Percentiles rank a stretch among this genome's conserved stretches.
Conservation (phyloP, 2,797 vertebrate species). For the Muscicapa striata region DNA sequence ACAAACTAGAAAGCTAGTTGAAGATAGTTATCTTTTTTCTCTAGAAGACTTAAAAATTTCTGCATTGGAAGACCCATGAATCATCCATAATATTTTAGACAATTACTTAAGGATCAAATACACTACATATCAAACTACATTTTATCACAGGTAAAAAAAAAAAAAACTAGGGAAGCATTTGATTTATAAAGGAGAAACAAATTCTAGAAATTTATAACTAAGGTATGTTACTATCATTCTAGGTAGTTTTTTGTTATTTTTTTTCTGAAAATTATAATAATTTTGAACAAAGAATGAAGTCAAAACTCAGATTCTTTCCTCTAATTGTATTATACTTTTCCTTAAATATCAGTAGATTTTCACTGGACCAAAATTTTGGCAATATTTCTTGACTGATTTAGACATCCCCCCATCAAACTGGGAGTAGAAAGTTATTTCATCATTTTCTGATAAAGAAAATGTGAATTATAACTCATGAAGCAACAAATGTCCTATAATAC, state of each 20-base stretch:
- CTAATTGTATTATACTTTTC: neutral
- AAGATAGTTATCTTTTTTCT: neutral
- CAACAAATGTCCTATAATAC: slow-evolving; percentile 53
- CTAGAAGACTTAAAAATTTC: neutral
- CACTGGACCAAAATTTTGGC: neutral
- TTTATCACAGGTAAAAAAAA: neutral
- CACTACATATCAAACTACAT: neutral
- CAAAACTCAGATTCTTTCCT: neutral
- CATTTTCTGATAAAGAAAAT: neutral
- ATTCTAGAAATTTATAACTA: neutral
- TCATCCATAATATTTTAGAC: neutral
- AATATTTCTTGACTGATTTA: neutral
- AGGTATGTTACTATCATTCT: neutral
- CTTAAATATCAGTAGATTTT: neutral
- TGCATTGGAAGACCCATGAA: neutral
- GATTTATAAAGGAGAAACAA: neutral
- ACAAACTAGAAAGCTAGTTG: neutral
- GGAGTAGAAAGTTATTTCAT: neutral
- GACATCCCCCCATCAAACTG: fast-evolving
- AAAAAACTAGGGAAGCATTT: neutral
- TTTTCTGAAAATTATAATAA: neutral
- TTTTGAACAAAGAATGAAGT: neutral
- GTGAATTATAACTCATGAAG: neutral
- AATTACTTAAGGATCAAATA: neutral
- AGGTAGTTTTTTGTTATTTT: neutral